Percentiles rank a stretch among this genome's conserved stretches.
phyloP scores from a whole-genome alignment of 2,113 vertebrate species.

The Numenius arquata region DNA sequence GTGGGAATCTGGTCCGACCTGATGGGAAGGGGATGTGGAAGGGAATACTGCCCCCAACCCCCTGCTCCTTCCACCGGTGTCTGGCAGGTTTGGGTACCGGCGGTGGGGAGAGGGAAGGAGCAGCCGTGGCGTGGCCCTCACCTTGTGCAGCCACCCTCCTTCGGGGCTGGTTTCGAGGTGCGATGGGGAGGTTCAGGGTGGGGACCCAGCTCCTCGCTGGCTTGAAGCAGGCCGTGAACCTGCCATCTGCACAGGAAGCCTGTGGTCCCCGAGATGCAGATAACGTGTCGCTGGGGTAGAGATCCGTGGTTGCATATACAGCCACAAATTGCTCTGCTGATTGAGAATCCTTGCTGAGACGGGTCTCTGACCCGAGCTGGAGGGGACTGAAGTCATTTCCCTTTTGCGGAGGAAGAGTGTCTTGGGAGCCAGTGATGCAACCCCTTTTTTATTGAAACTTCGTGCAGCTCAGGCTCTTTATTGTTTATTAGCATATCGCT shows the following conservation, averaged over 20 bases:
- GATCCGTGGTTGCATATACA: not conserved
- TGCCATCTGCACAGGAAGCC: not conserved
- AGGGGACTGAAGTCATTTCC: not conserved
- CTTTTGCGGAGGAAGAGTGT: not conserved
- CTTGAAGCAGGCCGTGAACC: not conserved
- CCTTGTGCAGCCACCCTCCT: not conserved
- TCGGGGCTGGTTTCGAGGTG: not conserved
- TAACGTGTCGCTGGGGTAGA: not conserved
- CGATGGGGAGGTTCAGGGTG: rapidly evolving
- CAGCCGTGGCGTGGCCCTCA: rapidly evolving
- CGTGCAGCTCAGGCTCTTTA: not conserved
- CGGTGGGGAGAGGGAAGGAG: not conserved
- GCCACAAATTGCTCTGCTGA: not conserved
- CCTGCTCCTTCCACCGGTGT: not conserved
- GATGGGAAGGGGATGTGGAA: not conserved
- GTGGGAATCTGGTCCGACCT: not conserved
- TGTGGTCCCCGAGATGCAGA: not conserved
- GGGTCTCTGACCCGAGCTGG: not conserved
- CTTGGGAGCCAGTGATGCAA: not conserved
- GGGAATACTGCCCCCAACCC: not conserved
- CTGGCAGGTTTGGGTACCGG: not conserved
- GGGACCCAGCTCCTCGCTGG: not conserved
- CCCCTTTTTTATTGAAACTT: not conserved
- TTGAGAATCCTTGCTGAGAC: not conserved
- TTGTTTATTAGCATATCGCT: no score